Percentiles rank a stretch among this genome's conserved stretches.
These are phyloP conservation scores for Agapornis roseicollis DNA, from an alignment of 2,113 vertebrate genomes.

Conservation along the genomic window DNA sequence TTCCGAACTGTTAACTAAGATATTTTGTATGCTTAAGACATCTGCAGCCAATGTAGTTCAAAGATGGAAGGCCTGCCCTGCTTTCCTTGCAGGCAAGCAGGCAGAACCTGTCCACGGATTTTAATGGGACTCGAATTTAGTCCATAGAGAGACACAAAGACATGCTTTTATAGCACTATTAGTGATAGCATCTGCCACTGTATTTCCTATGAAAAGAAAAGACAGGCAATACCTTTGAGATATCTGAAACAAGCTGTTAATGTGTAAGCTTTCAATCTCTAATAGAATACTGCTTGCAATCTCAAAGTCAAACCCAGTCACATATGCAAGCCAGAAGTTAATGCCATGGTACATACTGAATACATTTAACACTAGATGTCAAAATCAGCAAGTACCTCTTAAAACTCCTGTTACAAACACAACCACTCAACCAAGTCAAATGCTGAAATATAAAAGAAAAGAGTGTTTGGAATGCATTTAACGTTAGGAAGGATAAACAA, in stretches of 20 bases:
- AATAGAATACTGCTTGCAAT: background rate
- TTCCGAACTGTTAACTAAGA: background rate
- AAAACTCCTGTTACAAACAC: conserved; percentile 44
- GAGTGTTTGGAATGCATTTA: background rate
- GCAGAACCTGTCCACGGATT: background rate
- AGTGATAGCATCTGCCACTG: background rate
- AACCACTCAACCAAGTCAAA: conserved; percentile 29
- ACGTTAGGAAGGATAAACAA: background rate
- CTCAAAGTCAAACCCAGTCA: background rate
- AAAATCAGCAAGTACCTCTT: conserved; percentile 35
- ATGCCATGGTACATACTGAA: background rate
- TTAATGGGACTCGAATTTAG: conserved; percentile 11
- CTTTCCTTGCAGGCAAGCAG: background rate
- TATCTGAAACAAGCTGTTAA: conserved; percentile 33
- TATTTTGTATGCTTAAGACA: background rate
- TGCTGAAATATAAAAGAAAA: background rate
- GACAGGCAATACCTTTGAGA: background rate
- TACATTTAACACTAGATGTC: conserved; percentile 31
- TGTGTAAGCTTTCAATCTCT: background rate
- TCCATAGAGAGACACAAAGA: background rate
- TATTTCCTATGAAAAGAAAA: background rate
- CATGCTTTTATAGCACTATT: background rate
- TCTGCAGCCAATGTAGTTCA: background rate
- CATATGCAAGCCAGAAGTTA: conserved; percentile 4
- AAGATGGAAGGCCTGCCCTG: background rate